Evolutionary conservation across 2,797 vertebrate genomes (phyloP), one percentile per base, ranked within the genome.

Genomic region (Sandelia bainsii): DNA sequence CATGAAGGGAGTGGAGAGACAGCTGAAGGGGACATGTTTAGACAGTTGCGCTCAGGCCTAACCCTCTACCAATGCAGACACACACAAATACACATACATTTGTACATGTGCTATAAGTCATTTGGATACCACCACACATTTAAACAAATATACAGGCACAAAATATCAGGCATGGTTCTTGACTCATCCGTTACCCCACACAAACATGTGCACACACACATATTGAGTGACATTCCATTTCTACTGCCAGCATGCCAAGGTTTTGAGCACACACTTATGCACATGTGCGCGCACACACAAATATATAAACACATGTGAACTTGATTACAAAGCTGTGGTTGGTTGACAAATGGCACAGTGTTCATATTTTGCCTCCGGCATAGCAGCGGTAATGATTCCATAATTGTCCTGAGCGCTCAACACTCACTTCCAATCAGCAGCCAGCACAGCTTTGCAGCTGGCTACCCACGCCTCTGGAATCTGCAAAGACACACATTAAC

Each of bases 11-110:
- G 80, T 83, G 87, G 84, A 79, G 89, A 73, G 87, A 88, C 95
- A 96, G 95, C 94, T 96, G 96, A 95, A 62, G 82, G 79, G 69
- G 90, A 59, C 91, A 22, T 93, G 93, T 94, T 93, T 90, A 77
- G 90, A 92, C 95, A 91, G 92, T 93, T 92, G 88, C 71, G 72
- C 62, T 70, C 34, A 59, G 74, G 81, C 79, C 68, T 80, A 42
- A 54, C 64, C 66, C 74, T 72, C 58, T 45, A 68, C 80, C 57
- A 61, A 62, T 19, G 7, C 48, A 20, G 64, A 37, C 69, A 60
- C 72, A 72, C 76, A 53, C 63, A 59, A 52, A 74, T 49, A 62
- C 53, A 58, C 59, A 68, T 29, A 52, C 20, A 69, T 57, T 56
- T 25, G 65, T 45, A 56, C 66, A 49, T 82, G 57, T 68, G 75